Base-by-base conservation (phyloP, 1,140 invertebrate genomes). In the Belonocnema kinseyi region DNA sequence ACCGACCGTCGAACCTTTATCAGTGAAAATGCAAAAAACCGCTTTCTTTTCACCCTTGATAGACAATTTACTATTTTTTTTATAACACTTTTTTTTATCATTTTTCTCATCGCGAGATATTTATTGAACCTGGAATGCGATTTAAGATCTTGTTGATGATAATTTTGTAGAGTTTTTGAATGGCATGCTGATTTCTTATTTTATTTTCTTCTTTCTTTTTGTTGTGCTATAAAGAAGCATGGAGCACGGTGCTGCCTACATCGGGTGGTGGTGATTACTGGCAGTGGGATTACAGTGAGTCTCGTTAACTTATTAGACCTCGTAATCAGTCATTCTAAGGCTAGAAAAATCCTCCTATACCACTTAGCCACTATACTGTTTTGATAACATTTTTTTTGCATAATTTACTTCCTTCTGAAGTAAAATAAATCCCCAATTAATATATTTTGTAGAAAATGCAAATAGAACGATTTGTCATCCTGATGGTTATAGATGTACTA, bases 211-310 rank as follows among this genome's bases (percentile, higher is more conserved):
- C 79, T 89, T 85, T 88, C 82, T 88, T 81, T 88, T 85, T 84
- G 73, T 84, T 80, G 82, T 81, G 84, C 82, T 33, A 78, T 88
- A 90, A 85, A 87, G 90, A 91, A 88, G 86, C 90, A 87, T 91
- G 90, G 90, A 91, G 90, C 85, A 89, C 89, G 85, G 83, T 91
- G 84, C 88, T 91, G 85, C 90, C 89, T 82, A 90, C 90, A 83
- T 88, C 88, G 78, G 88, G 89, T 85, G 87, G 87, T 87, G 89
- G 85, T 83, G 89, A 90, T 88, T 90, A 89, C 88, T 90, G 88
- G 89, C 85, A 86, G 83, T 89, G 88, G 86, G 88, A 90, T 84
- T 88, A 90, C 89, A 88, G 90, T 91, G 89, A 91, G 90, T 91
- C 80, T 81, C 79, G 82, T 85, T 84, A 82, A 82, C 79, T 83